Evolutionary conservation across 2,113 vertebrate genomes (phyloP), one percentile per base, ranked within the genome.

Genomic region (Hepsetus odoe): DNA sequence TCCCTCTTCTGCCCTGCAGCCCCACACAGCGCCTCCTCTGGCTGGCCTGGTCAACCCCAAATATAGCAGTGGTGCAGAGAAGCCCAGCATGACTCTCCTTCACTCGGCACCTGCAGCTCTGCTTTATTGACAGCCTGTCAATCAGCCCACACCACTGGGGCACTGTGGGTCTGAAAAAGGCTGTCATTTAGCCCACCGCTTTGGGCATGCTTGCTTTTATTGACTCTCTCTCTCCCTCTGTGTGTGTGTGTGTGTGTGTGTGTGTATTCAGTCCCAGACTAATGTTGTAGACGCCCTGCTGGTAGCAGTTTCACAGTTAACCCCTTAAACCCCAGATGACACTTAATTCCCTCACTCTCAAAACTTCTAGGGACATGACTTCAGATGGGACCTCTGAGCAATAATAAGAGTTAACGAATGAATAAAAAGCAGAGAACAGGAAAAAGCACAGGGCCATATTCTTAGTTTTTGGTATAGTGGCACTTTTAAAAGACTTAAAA

Each of bases 81-180:
- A 72, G 30, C 73, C 3, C 53, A 51, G 68, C 68, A 8, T 62
- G 77, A 61, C 20, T 28, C 66, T 13, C 53, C 62, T 49, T 51
- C 42, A 14, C 69, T 67, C 64, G 71, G 56, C 71, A 79, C 56
- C 58, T 40, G 68, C 72, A 62, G 77, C 73, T 73, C 69, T 18
- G 40, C 70, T 62, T 80, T 83, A 80, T 75, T 80, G 82, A 80
- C 77, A 80, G 65, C 26, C 55, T 80, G 77, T 73, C 77, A 73
- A 61, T 83, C 77, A 83, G 74, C 61, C 56, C 71, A 46, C 62
- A 73, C 33, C 77, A 74, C 65, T 46, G 49, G 80, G 75, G 75
- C 53, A 67, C 58, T 74, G 55, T 38, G 56, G 66, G 80, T 49
- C 82, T 76, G 59, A 24, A 65, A 79, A 80, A 80, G 77, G 24